A percentile compares a stretch with the other conserved stretches of the same genome.
Conservation (phyloP, 2,113 vertebrate species). For the Catagonus wagneri region DNA sequence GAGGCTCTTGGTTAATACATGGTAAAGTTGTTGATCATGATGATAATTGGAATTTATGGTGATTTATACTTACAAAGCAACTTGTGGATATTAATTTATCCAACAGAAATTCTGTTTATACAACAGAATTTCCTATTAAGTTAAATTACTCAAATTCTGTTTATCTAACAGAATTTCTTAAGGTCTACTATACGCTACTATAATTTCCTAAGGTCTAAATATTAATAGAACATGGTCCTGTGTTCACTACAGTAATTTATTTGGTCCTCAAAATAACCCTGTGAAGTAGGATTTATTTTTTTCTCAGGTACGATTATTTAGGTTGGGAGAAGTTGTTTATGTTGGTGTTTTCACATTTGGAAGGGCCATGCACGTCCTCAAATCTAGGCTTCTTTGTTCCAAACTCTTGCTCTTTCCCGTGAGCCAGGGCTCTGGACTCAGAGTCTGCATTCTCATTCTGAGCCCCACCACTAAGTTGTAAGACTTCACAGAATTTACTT, state of each 20-base stretch:
- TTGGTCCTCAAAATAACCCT: neutral
- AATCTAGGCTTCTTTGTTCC: neutral
- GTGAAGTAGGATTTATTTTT: conserved; percentile 32
- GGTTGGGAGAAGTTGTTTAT: neutral
- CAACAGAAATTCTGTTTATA: conserved; percentile 2
- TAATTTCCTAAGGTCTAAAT: neutral
- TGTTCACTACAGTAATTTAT: neutral
- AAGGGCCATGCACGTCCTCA: neutral
- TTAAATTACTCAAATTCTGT: conserved; percentile 19
- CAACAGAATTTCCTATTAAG: conserved; percentile 40
- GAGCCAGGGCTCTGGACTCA: neutral
- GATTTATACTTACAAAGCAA: conserved; percentile 8
- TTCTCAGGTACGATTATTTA: conserved; percentile 35
- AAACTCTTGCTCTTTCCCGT: neutral
- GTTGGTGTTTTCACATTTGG: neutral
- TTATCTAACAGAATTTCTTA: conserved; percentile 17
- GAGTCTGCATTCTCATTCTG: neutral
- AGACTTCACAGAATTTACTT: neutral
- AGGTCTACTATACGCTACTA: neutral
- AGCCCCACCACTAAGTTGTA: neutral
- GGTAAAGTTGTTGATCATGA: neutral
- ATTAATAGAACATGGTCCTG: neutral
- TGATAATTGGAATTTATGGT: neutral
- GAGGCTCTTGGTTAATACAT: neutral
- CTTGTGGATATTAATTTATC: neutral